Conservation (phyloP, 2,113 vertebrate species). For the Puma concolor region DNA sequence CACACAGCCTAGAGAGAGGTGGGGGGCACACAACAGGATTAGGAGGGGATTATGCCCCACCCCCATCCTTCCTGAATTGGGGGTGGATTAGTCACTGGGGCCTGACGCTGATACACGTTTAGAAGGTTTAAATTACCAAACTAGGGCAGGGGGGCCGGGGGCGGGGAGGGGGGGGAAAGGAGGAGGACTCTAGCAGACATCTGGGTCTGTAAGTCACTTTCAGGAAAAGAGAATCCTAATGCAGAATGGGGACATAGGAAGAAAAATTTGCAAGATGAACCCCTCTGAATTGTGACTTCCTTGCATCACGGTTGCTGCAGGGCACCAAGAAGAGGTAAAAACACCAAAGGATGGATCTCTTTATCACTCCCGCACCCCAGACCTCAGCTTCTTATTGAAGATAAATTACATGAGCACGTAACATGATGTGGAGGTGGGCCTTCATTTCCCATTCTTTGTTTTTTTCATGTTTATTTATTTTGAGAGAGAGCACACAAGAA, state of each 20-base stretch:
- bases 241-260: background rate
- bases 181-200: background rate
- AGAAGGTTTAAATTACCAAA: background rate
- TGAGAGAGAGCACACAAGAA: no score
- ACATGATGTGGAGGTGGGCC: background rate
- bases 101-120: background rate
- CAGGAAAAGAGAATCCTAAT: background rate
- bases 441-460: no score
- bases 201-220: background rate
- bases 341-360: background rate
- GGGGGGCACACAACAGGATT: background rate
- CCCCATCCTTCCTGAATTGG: background rate
- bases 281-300: background rate
- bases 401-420: background rate
- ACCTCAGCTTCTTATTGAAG: background rate
- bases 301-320: background rate
- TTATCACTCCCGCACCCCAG: background rate
- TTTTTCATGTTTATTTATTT: no score
- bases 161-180: background rate
- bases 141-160: background rate
- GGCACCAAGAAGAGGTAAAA: background rate
- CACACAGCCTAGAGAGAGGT: background rate
- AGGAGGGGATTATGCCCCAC: background rate
- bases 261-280: background rate
- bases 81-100: background rate